These are phyloP conservation scores for Halocynthia aurantium DNA, from an alignment of 23 tunicate genomes.

Conservation along the genomic window DNA sequence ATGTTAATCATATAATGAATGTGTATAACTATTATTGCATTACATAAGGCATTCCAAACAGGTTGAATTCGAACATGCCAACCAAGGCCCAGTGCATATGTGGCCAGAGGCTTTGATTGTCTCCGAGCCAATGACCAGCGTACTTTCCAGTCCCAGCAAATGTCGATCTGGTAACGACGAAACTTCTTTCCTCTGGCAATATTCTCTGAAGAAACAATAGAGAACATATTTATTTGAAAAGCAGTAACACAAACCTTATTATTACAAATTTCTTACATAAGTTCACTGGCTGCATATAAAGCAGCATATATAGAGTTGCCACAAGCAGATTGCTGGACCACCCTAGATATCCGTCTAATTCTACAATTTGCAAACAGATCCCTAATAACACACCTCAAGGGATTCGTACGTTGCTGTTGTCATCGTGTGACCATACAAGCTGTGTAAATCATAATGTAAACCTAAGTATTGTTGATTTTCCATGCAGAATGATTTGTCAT, in stretches of 20 bases:
- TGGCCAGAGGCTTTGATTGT: constrained; percentile 89
- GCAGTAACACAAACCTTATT: background rate
- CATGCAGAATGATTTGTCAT: constrained; percentile 91
- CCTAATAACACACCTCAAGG: constrained; percentile 23
- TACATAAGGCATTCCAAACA: constrained; percentile 93
- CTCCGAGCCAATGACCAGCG: constrained; percentile 94
- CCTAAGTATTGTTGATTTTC: constrained; percentile 67
- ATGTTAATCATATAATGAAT: too few species aligned
- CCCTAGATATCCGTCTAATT: too few species aligned
- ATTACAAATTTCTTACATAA: background rate
- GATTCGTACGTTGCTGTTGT: constrained; percentile 63
- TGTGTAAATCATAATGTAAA: constrained; percentile 85
- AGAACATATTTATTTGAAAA: background rate
- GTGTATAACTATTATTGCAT: background rate
- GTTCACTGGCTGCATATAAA: constrained; percentile 90
- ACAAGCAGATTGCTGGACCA: too few species aligned
- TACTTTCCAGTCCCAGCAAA: constrained; percentile 91
- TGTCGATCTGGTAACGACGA: constrained; percentile 73
- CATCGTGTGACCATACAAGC: constrained; percentile 96
- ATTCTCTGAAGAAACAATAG: constrained; percentile 17
- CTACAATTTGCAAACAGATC: too few species aligned
- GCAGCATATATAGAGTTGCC: too few species aligned
- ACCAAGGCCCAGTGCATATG: constrained; percentile 77
- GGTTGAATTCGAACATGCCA: constrained; percentile 83
- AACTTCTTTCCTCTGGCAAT: constrained; percentile 76